Evolutionary conservation across 2,797 vertebrate species (phyloP).

Genomic region (Pseudocheirus occidentalis): DNA sequence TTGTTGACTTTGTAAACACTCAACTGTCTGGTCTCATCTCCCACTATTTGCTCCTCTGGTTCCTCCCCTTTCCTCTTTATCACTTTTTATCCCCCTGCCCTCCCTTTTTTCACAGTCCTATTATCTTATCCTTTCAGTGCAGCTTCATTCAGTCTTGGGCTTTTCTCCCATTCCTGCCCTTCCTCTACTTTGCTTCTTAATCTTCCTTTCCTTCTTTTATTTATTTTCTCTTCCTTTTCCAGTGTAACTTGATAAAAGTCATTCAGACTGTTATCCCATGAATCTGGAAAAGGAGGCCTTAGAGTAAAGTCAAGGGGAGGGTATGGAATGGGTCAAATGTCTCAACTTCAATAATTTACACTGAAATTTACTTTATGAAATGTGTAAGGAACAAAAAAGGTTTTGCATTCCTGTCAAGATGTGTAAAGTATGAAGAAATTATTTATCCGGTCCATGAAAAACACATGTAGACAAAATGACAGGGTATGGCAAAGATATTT

Average conservation of each 20-base stretch:
- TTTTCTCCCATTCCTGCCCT: conserved; percentile 21
- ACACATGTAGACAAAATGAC: conserved; percentile 20
- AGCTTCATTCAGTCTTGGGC: conserved; percentile 4
- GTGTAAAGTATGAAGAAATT: conserved; percentile 41
- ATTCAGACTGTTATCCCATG: conserved; percentile 28
- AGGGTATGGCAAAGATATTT: background rate
- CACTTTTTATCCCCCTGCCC: conserved; percentile 1
- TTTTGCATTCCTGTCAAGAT: conserved; percentile 13
- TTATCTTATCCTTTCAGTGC: background rate
- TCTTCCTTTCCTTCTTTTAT: background rate
- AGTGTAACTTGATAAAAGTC: conserved; percentile 23
- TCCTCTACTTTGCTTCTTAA: background rate
- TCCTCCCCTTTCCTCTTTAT: conserved; percentile 32
- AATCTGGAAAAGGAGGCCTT: background rate
- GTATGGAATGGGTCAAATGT: background rate
- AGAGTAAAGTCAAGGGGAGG: conserved; percentile 19
- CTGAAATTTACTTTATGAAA: background rate
- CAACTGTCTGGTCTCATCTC: background rate
- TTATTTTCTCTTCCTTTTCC: background rate
- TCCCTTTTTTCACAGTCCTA: conserved; percentile 17
- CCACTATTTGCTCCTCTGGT: background rate
- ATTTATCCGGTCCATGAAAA: conserved; percentile 33
- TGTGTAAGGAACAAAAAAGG: background rate
- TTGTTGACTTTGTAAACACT: background rate
- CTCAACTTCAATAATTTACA: background rate